Evolutionary conservation across 1,140 invertebrate species (phyloP).

Genomic region (Anoplolepis gracilipes): DNA sequence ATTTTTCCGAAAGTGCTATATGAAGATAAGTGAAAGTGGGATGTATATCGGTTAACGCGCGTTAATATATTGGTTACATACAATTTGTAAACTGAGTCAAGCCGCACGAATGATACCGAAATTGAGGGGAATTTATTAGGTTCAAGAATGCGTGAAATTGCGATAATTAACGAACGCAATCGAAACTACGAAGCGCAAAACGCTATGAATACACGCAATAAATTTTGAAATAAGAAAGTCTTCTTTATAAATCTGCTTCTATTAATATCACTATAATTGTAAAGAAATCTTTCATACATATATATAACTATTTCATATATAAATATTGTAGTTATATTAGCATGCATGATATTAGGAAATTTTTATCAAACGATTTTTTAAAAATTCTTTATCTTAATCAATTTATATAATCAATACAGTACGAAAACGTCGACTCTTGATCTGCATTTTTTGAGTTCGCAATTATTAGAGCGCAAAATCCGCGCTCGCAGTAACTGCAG

Average conservation of each 20-base stretch:
- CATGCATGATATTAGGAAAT: background rate
- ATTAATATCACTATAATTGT: background rate
- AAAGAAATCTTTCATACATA: background rate
- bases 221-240: background rate
- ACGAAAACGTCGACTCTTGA: background rate
- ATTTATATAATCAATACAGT: background rate
- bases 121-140: background rate
- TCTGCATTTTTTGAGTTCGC: background rate
- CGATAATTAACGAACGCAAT: slow-evolving; percentile 3
- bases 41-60: background rate
- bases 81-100: background rate
- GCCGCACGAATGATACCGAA: background rate
- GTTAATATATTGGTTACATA: background rate
- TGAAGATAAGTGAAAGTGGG: slow-evolving; percentile 4
- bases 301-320: background rate
- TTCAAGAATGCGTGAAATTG: slow-evolving; percentile 8
- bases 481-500: background rate
- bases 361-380: background rate
- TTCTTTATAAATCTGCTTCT: background rate
- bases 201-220: background rate
- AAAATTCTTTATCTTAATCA: background rate
- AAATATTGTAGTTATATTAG: background rate
- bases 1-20: background rate
- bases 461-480: background rate
- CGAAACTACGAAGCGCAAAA: background rate